Evolutionary conservation across 2,797 vertebrate genomes (phyloP), one percentile per base, ranked within the genome.

Genomic region (Brotula barbata): DNA sequence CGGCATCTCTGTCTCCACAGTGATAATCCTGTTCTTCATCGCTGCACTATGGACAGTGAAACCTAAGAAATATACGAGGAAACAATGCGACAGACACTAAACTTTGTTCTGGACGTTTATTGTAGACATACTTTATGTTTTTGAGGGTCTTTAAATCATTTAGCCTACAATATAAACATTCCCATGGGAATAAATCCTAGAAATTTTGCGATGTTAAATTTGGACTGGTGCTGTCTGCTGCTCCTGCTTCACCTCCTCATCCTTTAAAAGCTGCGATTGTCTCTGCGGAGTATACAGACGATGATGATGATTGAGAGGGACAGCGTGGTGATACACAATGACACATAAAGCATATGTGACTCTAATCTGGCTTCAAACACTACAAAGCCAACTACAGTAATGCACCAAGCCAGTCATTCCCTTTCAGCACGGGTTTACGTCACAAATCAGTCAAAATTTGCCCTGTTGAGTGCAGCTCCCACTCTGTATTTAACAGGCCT

Each of bases 21-120:
- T 17, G 56, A 78, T 65, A 80, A 79, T 75, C 64, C 58, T 45
- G 46, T 8, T 37, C 64, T 47, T 67, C 68, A n/a, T 13, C 2
- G 16, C 42, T 23, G 45, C 49, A 42, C 59, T 36, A 8, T 5
- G 9, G 55, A 59, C 12, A 36, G 37, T 4, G 14, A 51, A 54
- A 44, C 45, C 55, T 49, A 15, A 41, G 37, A 54, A 51, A 59
- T 42, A 31, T 12, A 44, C 25, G 21, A 52, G 54, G 49, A 58
- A 67, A 41, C 16, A 16, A 31, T 13, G 11, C 56, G 20, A 23
- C 19, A 23, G 16, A 9, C 21, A 28, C 20, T 12, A 22, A 23
- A n/a, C 17, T 37, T 66, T 6, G 31, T n/a, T n/a, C n/a, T n/a
- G n/a, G n/a, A n/a, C n/a, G n/a, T n/a, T n/a, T n/a, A n/a, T n/a